phyloP scores from a whole-genome alignment of 1,140 invertebrate species.

The Bombus superbus region DNA sequence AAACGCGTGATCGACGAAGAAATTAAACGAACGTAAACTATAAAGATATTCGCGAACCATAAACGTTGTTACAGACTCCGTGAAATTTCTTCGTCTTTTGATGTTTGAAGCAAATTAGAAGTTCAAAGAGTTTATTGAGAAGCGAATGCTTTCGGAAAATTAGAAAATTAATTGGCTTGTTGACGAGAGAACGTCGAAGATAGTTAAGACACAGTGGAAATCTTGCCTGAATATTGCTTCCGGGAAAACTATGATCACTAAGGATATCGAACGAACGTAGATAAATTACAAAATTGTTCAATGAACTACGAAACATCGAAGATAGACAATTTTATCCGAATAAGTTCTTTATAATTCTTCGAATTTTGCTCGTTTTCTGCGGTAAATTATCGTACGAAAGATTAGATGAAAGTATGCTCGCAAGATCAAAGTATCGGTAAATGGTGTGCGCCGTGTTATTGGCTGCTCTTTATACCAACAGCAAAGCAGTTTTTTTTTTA shows the following conservation, averaged over 20 bases:
- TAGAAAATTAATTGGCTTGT: neutral
- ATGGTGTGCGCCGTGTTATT: neutral
- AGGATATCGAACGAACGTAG: neutral
- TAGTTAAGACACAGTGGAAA: neutral
- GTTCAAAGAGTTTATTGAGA: neutral
- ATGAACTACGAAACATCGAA: neutral
- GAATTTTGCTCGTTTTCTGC: neutral
- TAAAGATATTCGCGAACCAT: too few species aligned
- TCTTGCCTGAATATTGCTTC: neutral
- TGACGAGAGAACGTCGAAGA: neutral
- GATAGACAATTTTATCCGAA: neutral
- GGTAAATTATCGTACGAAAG: neutral
- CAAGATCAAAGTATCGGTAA: neutral
- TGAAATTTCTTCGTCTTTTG: neutral
- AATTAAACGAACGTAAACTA: too few species aligned
- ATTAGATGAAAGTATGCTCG: neutral
- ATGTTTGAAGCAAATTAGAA: neutral
- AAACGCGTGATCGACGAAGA: too few species aligned
- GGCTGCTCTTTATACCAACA: neutral
- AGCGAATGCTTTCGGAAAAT: neutral
- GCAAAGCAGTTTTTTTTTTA: neutral
- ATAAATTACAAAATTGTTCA: neutral
- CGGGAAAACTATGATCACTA: neutral
- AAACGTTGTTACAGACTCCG: neutral
- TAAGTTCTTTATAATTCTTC: neutral